Percentiles rank a stretch among this genome's conserved stretches.
Conservation (phyloP, 2,797 vertebrate species). For the Limosa lapponica region DNA sequence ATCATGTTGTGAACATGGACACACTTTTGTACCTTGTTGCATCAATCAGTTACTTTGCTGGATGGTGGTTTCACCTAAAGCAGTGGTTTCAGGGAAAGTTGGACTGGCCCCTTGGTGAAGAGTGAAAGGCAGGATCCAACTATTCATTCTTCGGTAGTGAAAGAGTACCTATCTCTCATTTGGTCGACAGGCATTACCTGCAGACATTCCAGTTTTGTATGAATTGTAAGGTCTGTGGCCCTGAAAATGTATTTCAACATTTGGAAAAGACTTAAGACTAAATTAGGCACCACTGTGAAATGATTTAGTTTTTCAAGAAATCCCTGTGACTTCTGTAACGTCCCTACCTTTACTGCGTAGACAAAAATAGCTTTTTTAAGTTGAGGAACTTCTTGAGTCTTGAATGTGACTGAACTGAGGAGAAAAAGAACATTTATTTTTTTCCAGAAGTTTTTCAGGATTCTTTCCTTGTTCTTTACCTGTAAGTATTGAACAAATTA, state of each 20-base stretch:
- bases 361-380: slow-evolving; percentile 50
- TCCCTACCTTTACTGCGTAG: background rate
- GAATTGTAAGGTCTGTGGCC: background rate
- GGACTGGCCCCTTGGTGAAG: background rate
- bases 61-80: background rate
- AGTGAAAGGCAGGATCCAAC: background rate
- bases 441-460: background rate
- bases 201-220: background rate
- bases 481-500: background rate
- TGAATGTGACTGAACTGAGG: background rate
- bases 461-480: background rate
- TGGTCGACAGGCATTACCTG: background rate
- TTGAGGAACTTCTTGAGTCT: slow-evolving; percentile 8
- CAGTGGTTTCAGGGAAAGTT: background rate
- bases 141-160: background rate
- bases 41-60: background rate
- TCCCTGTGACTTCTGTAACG: slow-evolving; percentile 27
- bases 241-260: slow-evolving; percentile 4
- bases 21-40: rapidly evolving
- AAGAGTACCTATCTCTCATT: background rate
- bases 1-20: rapidly evolving
- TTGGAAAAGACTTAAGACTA: slow-evolving; percentile 21
- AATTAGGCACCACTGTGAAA: background rate
- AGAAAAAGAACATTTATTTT: background rate
- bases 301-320: slow-evolving; percentile 20